Percentiles rank a stretch among this genome's conserved stretches.
Evolutionary conservation across 1,140 invertebrate species (phyloP).

Genomic region (Globodera rostochiensis): DNA sequence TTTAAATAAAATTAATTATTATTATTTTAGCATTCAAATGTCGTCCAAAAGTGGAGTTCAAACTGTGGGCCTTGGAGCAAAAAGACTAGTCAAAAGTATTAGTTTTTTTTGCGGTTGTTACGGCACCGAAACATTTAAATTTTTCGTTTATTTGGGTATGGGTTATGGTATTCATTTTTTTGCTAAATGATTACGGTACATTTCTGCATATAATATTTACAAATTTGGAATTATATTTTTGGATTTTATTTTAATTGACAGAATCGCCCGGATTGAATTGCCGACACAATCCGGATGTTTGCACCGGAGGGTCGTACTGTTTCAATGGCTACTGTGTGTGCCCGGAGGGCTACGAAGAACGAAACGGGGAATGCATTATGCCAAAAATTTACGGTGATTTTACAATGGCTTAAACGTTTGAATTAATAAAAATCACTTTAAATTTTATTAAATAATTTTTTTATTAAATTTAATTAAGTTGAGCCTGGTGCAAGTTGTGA

Average conservation of each 20-base stretch:
- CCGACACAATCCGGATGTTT: conserved; percentile 45
- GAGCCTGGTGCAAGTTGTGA: conserved; percentile 47
- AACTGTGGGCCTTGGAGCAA: conserved; percentile 3
- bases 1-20: too few relatives aligned
- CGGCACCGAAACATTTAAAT: background rate
- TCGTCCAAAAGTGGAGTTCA: background rate
- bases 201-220: too few relatives aligned
- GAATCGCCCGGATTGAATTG: conserved; percentile 47
- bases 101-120: background rate
- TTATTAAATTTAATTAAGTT: conserved; percentile 30
- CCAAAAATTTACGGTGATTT: conserved; percentile 45
- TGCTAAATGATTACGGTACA: too few relatives aligned
- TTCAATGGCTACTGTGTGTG: conserved; percentile 54
- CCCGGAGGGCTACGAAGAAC: conserved; percentile 49
- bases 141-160: background rate
- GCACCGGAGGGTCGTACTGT: conserved; percentile 50
- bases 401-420: background rate
- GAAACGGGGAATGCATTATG: conserved; percentile 47
- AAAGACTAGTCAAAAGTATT: conserved; percentile 46
- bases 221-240: too few relatives aligned
- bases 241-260: background rate
- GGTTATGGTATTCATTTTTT: background rate
- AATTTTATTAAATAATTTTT: background rate
- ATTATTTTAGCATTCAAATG: too few relatives aligned
- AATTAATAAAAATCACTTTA: background rate